phyloP scores from a whole-genome alignment of 2,888 invertebrate genomes.

The Spodoptera picta region DNA sequence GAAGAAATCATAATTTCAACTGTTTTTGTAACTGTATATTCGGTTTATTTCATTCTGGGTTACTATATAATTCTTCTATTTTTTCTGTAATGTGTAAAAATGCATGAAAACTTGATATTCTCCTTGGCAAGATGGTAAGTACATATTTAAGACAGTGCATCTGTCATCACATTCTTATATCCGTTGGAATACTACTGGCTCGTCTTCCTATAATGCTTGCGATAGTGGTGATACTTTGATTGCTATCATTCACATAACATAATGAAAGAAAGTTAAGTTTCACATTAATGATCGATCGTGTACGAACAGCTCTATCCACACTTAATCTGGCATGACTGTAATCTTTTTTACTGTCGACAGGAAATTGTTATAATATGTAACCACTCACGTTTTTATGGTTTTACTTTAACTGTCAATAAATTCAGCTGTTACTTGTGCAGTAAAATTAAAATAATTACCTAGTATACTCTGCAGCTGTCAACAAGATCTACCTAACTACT shows the following conservation, averaged over 20 bases:
- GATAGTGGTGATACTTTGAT: constrained; percentile 13
- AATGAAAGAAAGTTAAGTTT: constrained; percentile 39
- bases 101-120: no score
- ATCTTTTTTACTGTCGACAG: constrained; percentile 41
- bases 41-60: neutral
- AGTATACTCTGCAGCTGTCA: neutral
- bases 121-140: no score
- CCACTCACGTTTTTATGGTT: constrained; percentile 42
- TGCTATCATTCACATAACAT: constrained; percentile 13
- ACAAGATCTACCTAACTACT: neutral
- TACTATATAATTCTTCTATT: neutral
- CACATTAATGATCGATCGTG: constrained; percentile 38
- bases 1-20: constrained; percentile 6
- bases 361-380: constrained; percentile 44
- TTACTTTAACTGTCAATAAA: constrained; percentile 47
- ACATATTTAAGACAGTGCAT: no score
- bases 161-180: neutral
- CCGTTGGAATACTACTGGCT: neutral
- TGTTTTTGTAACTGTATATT: constrained; percentile 3
- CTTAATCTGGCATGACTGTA: constrained; percentile 47
- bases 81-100: no score
- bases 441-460: constrained; percentile 30
- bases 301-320: constrained; percentile 21
- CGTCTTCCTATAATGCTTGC: neutral
- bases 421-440: constrained; percentile 18